A percentile compares a stretch with the other conserved stretches of the same genome.
These are phyloP conservation scores for Thymallus thymallus DNA, from an alignment of 2,113 vertebrate genomes.

Conservation along the genomic window DNA sequence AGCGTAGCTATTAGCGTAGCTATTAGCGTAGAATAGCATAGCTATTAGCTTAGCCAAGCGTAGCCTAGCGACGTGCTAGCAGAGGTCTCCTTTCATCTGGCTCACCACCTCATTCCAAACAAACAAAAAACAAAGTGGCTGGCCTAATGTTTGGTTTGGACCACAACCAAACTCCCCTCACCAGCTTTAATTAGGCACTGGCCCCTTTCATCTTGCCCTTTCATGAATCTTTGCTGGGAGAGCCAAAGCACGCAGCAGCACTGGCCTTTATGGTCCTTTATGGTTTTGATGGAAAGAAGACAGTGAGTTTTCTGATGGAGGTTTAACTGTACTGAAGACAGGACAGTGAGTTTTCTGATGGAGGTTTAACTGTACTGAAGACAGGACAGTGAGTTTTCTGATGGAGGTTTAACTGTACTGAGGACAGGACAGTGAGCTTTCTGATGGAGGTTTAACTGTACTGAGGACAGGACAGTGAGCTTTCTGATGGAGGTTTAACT, in stretches of 20 bases:
- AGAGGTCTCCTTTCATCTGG: slow-evolving; percentile 6
- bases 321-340: too few relatives aligned
- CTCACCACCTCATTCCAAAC: slow-evolving; percentile 20
- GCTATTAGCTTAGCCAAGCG: not conserved
- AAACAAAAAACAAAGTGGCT: slow-evolving; percentile 30
- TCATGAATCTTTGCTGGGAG: slow-evolving; percentile 11
- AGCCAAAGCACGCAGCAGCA: slow-evolving; percentile 20
- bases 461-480: too few relatives aligned
- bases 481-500: too few relatives aligned
- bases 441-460: too few relatives aligned
- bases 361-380: too few relatives aligned
- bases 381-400: too few relatives aligned
- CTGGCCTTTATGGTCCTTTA: slow-evolving; percentile 3
- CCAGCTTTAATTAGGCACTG: too few relatives aligned
- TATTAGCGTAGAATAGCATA: not conserved
- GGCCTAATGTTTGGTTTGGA: slow-evolving; percentile 31
- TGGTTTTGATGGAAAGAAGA: slow-evolving; percentile 10
- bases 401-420: too few relatives aligned
- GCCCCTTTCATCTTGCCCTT: slow-evolving; percentile 22
- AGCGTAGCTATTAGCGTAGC: not conserved
- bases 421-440: too few relatives aligned
- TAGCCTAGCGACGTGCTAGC: slow-evolving; percentile 5
- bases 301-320: not conserved
- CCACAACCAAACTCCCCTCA: not conserved
- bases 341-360: too few relatives aligned